A percentile compares a stretch with the other conserved stretches of the same genome.
These are phyloP conservation scores for Hiodon alosoides DNA, from an alignment of 2,113 vertebrate species.

Conservation along the genomic window DNA sequence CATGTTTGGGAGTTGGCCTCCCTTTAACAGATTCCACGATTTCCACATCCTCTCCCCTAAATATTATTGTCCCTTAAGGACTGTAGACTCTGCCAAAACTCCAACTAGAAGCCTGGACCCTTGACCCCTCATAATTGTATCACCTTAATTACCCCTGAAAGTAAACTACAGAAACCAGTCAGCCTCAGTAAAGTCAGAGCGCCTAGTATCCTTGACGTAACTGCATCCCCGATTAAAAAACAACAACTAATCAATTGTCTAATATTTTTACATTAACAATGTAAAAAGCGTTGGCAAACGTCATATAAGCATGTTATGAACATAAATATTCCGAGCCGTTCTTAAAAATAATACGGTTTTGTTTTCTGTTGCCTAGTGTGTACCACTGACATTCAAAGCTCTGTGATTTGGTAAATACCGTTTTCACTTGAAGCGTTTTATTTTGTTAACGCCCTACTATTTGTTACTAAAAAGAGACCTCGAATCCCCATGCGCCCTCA, in stretches of 20 bases:
- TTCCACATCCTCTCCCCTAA: neutral
- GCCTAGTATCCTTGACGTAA: too few relatives aligned
- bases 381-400: neutral
- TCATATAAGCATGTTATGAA: neutral
- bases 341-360: neutral
- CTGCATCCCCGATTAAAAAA: neutral
- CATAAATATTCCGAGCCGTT: neutral
- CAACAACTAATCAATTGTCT: neutral
- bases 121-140: neutral
- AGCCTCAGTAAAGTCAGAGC: too few relatives aligned
- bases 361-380: too few relatives aligned
- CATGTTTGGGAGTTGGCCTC: neutral
- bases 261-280: neutral
- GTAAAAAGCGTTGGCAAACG: too few relatives aligned
- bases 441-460: neutral
- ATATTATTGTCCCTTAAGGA: neutral
- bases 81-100: neutral
- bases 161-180: neutral
- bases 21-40: slow-evolving; percentile 3
- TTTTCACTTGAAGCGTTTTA: neutral
- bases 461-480: neutral
- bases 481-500: neutral
- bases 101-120: neutral
- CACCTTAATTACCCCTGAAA: neutral
- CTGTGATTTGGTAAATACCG: neutral